phyloP scores from a whole-genome alignment of 2,797 vertebrate genomes.

The Crotalus adamanteus region DNA sequence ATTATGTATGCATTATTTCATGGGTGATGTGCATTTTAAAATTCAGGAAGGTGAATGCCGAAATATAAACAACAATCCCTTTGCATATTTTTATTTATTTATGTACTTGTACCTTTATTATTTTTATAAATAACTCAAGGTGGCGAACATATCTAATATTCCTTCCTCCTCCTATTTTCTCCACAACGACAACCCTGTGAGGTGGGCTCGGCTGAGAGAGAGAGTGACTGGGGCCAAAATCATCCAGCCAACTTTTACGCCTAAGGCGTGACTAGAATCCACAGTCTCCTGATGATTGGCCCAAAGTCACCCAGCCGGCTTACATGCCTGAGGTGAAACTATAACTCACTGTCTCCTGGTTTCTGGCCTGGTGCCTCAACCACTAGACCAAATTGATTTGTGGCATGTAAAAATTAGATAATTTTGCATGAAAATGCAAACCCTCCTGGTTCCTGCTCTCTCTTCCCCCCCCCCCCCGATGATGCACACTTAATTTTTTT shows the following conservation, averaged over 20 bases:
- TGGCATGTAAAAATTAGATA: neutral
- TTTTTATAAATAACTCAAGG: neutral
- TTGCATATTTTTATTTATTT: neutral
- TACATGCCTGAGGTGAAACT: too few relatives aligned
- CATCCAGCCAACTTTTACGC: rapidly evolving
- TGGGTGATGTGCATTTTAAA: neutral
- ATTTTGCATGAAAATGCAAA: neutral
- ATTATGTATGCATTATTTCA: neutral
- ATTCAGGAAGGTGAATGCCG: neutral
- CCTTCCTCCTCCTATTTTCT: neutral
- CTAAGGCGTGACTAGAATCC: neutral
- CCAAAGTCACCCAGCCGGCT: too few relatives aligned
- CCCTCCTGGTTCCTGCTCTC: neutral
- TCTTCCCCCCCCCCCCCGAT: neutral
- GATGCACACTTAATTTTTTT: neutral
- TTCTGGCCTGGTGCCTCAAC: neutral
- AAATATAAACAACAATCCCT: neutral
- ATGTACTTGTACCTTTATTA: neutral
- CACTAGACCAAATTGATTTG: neutral
- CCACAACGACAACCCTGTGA: neutral
- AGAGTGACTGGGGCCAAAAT: neutral
- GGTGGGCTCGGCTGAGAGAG: neutral
- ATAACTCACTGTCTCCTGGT: too few relatives aligned
- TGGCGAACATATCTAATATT: neutral
- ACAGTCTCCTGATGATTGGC: neutral